These are phyloP conservation scores for Limosa lapponica DNA, from an alignment of 2,797 vertebrate species.

Conservation along the genomic window DNA sequence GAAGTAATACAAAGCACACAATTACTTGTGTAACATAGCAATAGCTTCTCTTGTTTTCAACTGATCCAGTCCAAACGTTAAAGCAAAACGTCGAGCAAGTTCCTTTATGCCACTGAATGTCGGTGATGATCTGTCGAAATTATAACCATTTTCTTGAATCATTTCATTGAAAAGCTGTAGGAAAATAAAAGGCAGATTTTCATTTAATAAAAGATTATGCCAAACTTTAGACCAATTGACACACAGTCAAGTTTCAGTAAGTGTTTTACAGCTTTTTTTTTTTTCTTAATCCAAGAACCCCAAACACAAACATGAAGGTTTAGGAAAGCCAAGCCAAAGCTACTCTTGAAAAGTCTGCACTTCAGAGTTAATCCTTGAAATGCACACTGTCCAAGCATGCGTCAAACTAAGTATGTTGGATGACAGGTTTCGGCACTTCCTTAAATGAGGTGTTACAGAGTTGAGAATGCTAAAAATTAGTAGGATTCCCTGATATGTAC, in stretches of 20 bases:
- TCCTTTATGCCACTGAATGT: slow-evolving; percentile 98
- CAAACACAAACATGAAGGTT: not conserved
- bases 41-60: slow-evolving; percentile 99
- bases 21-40: slow-evolving; percentile 99
- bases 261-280: not conserved
- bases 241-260: not conserved
- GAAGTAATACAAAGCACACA: slow-evolving; percentile 49
- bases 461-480: not conserved
- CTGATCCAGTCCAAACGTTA: slow-evolving; percentile 98
- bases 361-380: not conserved
- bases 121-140: slow-evolving; percentile 97
- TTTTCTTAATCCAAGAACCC: not conserved
- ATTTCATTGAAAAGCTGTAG: slow-evolving; percentile 96
- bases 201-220: not conserved
- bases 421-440: not conserved
- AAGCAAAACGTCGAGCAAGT: slow-evolving; percentile 96
- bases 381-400: not conserved
- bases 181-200: slow-evolving; percentile 16
- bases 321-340: not conserved
- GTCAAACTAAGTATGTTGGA: not conserved
- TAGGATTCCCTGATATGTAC: not conserved
- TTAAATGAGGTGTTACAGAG: not conserved
- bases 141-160: slow-evolving; percentile 95
- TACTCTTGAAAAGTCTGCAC: not conserved
- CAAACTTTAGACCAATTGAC: not conserved